Evolutionary conservation across 2,113 vertebrate genomes (phyloP).

Genomic region (Calonectris borealis): DNA sequence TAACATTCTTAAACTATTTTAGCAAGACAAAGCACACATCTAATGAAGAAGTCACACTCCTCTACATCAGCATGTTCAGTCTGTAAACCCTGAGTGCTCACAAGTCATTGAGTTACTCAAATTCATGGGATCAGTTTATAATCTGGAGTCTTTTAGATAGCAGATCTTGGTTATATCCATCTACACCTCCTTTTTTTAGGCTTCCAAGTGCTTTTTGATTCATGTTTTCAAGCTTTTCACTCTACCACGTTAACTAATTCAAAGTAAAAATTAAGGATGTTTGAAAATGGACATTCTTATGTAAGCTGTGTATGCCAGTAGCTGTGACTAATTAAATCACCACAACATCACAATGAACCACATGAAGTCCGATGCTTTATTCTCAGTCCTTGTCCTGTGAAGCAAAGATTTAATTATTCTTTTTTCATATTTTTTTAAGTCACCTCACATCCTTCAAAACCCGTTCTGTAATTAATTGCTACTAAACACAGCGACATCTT

Average conservation of each 20-base stretch:
- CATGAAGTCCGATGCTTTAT: background rate
- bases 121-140: background rate
- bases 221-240: background rate
- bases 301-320: background rate
- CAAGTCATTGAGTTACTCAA: background rate
- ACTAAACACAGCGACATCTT: conserved; percentile 21
- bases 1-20: background rate
- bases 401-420: background rate
- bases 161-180: background rate
- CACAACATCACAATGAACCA: background rate
- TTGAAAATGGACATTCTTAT: background rate
- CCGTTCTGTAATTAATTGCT: background rate
- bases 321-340: background rate
- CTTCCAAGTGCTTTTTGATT: background rate
- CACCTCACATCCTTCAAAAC: background rate
- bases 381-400: no score
- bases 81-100: background rate
- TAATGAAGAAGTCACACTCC: background rate
- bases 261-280: background rate
- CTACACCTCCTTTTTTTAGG: background rate
- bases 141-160: background rate
- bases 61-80: background rate
- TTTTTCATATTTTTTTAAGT: background rate
- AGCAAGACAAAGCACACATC: background rate
- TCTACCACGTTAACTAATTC: background rate